These are phyloP conservation scores for Donacobius atricapilla DNA, from an alignment of 2,113 vertebrate species.

Conservation along the genomic window DNA sequence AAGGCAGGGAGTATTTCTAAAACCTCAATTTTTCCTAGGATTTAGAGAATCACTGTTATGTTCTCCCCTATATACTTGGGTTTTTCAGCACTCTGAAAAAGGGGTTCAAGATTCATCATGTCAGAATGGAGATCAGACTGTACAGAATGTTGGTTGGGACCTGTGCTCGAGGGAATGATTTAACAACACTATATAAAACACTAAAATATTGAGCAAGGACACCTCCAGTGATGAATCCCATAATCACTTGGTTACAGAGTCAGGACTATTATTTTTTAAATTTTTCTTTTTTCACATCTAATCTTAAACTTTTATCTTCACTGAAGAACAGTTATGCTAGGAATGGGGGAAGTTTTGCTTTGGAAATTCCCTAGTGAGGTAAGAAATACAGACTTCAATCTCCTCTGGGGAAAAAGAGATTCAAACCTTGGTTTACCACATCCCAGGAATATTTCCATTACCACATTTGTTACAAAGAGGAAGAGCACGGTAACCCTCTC, in stretches of 20 bases:
- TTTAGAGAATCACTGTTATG: not conserved
- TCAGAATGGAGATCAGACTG: not conserved
- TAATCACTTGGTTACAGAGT: not conserved
- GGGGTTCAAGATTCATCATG: not conserved
- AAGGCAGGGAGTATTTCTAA: not conserved
- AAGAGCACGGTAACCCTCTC: not conserved
- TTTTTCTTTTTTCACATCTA: not conserved
- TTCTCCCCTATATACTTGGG: not conserved
- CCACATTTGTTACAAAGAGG: not conserved
- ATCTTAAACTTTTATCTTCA: not conserved
- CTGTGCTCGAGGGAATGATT: not conserved
- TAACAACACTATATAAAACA: not conserved
- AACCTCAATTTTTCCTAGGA: fast-evolving
- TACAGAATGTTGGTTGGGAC: not conserved
- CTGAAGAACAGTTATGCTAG: not conserved
- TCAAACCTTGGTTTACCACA: not conserved
- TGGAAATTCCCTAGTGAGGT: not conserved
- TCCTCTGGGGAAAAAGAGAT: not conserved
- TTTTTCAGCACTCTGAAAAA: not conserved
- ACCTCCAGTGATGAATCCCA: not conserved
- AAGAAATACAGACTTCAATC: not conserved
- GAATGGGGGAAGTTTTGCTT: not conserved
- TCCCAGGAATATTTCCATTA: not conserved
- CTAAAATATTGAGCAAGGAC: not conserved
- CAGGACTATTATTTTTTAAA: not conserved